Conservation (phyloP, 2,113 vertebrate genomes). For the Hydrolagus affinis region DNA sequence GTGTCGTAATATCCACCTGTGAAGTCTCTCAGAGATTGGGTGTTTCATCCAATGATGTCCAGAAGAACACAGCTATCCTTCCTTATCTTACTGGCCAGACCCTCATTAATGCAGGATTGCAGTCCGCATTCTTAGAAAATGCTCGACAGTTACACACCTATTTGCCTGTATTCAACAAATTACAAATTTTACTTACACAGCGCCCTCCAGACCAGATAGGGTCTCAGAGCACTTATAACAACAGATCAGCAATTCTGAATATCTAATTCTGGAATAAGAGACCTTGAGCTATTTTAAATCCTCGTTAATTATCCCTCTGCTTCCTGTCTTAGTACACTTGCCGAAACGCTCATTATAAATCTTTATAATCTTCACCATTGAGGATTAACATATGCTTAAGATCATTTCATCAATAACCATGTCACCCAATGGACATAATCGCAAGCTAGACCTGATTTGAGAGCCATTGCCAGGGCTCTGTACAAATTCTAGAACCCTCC, state of each 20-base stretch:
- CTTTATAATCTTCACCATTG: background rate
- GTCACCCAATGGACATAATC: background rate
- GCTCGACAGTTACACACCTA: background rate
- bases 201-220: too few species aligned
- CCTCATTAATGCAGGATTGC: background rate
- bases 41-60: background rate
- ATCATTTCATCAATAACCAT: background rate
- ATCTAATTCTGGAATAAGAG: background rate
- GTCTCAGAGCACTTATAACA: too few species aligned
- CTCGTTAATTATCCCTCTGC: background rate
- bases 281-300: background rate
- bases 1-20: too few species aligned
- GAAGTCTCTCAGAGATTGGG: too few species aligned
- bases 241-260: background rate
- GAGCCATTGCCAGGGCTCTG: background rate
- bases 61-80: background rate
- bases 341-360: background rate
- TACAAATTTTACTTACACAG: too few species aligned
- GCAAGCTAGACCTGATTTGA: background rate
- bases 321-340: background rate
- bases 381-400: background rate
- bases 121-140: background rate
- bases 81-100: background rate
- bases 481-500: background rate
- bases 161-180: background rate